Evolutionary conservation across 2,797 vertebrate species (phyloP).

Genomic region (Momotus momota): DNA sequence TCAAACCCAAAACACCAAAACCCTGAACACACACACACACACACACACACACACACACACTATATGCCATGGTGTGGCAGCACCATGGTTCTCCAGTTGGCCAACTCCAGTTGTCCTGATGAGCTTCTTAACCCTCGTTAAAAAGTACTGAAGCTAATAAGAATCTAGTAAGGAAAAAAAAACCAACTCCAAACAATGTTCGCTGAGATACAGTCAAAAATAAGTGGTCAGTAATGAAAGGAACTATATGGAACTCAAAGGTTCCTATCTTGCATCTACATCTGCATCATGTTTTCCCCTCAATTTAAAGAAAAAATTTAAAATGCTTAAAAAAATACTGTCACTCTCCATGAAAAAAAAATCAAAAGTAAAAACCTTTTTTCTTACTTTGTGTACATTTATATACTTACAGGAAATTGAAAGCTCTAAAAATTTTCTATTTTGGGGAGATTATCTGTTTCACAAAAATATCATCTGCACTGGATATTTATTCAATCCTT

Average conservation of each 20-base stretch:
- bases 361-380: not conserved
- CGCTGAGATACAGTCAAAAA: not conserved
- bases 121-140: not conserved
- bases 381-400: slow-evolving; percentile 7
- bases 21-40: not conserved
- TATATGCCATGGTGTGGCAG: not conserved
- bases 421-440: not conserved
- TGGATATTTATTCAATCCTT: slow-evolving; percentile 53
- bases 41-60: not conserved
- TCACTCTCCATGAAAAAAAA: not conserved
- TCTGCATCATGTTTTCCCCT: not conserved
- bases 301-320: not conserved
- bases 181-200: not conserved
- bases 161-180: not conserved
- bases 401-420: not conserved
- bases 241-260: not conserved
- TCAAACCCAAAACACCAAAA: not conserved
- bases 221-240: not conserved
- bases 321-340: not conserved
- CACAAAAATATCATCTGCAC: slow-evolving; percentile 40
- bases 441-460: slow-evolving; percentile 51
- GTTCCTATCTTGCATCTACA: not conserved
- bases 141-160: not conserved
- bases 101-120: not conserved
- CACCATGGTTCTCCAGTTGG: not conserved